These are phyloP conservation scores for Cydia pomonella DNA, from an alignment of 1,140 invertebrate genomes.

Conservation along the genomic window DNA sequence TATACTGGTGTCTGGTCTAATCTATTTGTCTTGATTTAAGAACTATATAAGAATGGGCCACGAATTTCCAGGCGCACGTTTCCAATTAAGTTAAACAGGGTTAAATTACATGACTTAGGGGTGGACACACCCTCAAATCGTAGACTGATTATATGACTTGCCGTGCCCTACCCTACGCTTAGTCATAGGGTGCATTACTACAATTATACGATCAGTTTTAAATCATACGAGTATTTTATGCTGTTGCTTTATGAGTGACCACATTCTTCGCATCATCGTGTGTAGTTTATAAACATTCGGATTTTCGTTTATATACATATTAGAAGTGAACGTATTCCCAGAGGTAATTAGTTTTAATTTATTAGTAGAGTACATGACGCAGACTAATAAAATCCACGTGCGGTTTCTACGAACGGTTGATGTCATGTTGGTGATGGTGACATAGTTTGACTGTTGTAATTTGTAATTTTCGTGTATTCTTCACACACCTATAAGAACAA, in stretches of 20 bases:
- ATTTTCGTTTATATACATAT: not conserved
- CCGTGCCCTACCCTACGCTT: not conserved
- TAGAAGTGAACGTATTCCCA: not conserved
- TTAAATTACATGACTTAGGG: too few species aligned
- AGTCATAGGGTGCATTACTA: not conserved
- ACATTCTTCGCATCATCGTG: not conserved
- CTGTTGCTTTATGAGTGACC: not conserved
- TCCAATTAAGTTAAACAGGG: too few species aligned
- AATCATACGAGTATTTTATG: not conserved
- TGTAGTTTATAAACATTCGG: not conserved
- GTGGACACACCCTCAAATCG: not conserved
- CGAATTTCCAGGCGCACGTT: too few species aligned
- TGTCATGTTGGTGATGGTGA: not conserved
- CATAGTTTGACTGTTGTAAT: constrained; percentile 20
- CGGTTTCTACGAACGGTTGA: constrained; percentile 7
- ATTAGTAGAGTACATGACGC: not conserved
- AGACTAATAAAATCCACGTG: constrained; percentile 11
- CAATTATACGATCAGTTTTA: not conserved
- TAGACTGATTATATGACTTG: not conserved
- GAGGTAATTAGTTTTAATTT: not conserved
- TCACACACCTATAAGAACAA: constrained; percentile 12
- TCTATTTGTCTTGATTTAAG: too few species aligned
- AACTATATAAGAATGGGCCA: too few species aligned
- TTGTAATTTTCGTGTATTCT: constrained; percentile 32
- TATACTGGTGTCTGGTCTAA: too few species aligned